Conservation (phyloP, 2,797 vertebrate genomes). For the Cryptoprocta ferox region DNA sequence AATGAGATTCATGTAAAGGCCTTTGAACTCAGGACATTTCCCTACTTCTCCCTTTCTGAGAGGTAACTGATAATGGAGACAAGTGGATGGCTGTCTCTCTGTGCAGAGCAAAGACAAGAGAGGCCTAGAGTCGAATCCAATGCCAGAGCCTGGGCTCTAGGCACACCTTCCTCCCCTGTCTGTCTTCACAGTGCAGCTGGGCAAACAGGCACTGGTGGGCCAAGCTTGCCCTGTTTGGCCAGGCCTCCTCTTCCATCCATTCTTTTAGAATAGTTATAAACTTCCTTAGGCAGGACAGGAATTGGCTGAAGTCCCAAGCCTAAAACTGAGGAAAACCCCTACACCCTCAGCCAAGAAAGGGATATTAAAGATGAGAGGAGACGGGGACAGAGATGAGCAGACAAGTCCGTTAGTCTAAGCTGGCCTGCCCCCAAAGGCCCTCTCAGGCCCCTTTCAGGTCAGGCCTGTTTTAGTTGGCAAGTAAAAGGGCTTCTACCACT, state of each 20-base stretch:
- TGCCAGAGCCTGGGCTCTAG: not conserved
- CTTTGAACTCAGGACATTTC: not conserved
- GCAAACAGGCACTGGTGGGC: not conserved
- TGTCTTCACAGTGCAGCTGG: not conserved
- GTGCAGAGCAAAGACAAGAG: not conserved
- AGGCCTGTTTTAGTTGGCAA: slow-evolving; percentile 25
- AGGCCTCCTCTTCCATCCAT: not conserved
- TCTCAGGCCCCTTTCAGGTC: not conserved
- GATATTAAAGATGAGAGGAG: not conserved
- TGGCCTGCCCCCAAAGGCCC: not conserved
- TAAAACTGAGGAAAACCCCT: slow-evolving; percentile 50
- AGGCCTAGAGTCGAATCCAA: not conserved
- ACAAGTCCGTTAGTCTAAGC: not conserved
- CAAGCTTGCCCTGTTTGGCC: not conserved
- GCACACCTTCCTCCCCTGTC: too few species aligned
- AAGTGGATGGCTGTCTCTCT: not conserved
- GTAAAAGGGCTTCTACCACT: not conserved
- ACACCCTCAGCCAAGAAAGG: slow-evolving; percentile 24
- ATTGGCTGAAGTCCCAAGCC: not conserved
- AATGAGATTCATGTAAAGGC: not conserved
- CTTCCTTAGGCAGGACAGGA: slow-evolving; percentile 7
- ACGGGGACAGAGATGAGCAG: not conserved
- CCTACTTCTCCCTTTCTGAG: not conserved
- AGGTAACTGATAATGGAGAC: not conserved
- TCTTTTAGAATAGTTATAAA: not conserved